A percentile compares a stretch with the other conserved stretches of the same genome.
phyloP scores from a whole-genome alignment of 1,140 invertebrate genomes.

The Caenorhabditis remanei region DNA sequence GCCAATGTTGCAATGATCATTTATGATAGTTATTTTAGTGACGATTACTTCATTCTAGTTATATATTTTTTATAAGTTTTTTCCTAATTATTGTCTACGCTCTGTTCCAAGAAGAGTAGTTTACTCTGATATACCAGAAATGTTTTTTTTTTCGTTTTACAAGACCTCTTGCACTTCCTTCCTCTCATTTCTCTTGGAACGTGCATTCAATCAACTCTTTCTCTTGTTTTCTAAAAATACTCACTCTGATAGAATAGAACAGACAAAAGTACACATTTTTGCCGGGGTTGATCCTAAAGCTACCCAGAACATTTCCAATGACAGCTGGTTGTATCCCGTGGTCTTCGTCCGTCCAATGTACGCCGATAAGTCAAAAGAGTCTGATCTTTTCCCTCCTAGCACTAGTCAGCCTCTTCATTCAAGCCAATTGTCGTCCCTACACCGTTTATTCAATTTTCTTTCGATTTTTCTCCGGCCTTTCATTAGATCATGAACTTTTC shows the following conservation, averaged over 20 bases:
- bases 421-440: neutral
- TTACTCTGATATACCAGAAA: too few species aligned
- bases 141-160: too few species aligned
- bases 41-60: too few species aligned
- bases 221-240: neutral
- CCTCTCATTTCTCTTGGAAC: neutral
- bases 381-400: conserved; percentile 9
- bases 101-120: neutral
- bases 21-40: too few species aligned
- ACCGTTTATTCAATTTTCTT: neutral
- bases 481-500: conserved; percentile 42
- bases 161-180: neutral
- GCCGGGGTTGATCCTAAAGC: neutral
- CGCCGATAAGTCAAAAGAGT: neutral
- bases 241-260: too few species aligned
- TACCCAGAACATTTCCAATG: neutral
- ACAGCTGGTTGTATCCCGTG: conserved; percentile 35
- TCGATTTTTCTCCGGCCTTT: neutral
- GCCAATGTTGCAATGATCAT: too few species aligned
- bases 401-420: neutral
- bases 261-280: neutral
- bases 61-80: too few species aligned
- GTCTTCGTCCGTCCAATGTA: neutral
- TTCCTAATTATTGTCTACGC: too few species aligned
- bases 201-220: neutral